A percentile compares a stretch with the other conserved stretches of the same genome.
Conservation (phyloP, 1,140 invertebrate species). For the Scaptomyza montana region DNA sequence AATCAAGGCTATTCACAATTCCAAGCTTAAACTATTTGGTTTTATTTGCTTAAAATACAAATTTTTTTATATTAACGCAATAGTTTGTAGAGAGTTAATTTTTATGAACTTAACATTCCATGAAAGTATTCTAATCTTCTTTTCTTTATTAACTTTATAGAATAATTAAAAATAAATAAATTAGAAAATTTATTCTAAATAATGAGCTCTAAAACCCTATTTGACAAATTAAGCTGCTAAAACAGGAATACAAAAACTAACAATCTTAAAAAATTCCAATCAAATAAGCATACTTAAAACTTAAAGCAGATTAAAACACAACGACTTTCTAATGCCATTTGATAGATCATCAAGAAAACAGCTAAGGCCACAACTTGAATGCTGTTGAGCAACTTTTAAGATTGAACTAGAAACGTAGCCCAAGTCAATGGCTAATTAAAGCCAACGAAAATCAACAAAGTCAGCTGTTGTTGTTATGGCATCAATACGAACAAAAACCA, state of each 20-base stretch:
- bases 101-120: too few species aligned
- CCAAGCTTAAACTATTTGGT: too few species aligned
- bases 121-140: too few species aligned
- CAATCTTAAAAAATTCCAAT: not conserved
- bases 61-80: too few species aligned
- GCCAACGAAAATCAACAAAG: constrained; percentile 3
- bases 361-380: constrained; percentile 3
- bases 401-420: constrained; percentile 17
- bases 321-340: constrained; percentile 26
- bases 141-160: too few species aligned
- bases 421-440: constrained; percentile 56
- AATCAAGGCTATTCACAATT: too few species aligned
- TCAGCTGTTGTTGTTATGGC: not conserved
- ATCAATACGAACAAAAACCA: constrained; percentile 14
- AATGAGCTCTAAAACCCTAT: too few species aligned
- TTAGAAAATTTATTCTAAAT: not conserved
- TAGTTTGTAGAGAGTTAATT: too few species aligned
- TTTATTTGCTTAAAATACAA: too few species aligned
- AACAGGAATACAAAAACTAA: not conserved
- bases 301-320: constrained; percentile 6
- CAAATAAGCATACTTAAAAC: not conserved
- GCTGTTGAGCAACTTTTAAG: constrained; percentile 26
- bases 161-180: too few species aligned
- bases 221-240: not conserved
- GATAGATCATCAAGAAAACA: constrained; percentile 12